Evolutionary conservation across 2,888 invertebrate genomes (phyloP).

Genomic region (Sphecodes monilicornis): DNA sequence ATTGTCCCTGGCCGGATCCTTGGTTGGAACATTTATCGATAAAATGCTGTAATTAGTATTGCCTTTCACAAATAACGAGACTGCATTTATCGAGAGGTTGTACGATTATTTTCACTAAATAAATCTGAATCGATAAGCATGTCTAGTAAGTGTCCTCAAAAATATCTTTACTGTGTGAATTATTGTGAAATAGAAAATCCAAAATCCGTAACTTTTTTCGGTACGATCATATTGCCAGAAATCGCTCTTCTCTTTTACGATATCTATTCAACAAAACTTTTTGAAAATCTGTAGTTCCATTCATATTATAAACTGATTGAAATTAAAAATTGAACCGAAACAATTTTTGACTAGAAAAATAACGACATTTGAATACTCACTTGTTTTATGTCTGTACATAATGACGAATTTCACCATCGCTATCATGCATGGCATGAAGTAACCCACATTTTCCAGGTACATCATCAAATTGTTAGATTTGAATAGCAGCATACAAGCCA

Average conservation of each 20-base stretch:
- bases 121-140: too few species aligned
- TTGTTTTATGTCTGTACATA: conserved; percentile 4
- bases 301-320: background rate
- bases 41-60: too few species aligned
- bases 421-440: background rate
- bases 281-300: too few species aligned
- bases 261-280: background rate
- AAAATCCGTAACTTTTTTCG: too few species aligned
- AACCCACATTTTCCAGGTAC: background rate
- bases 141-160: too few species aligned
- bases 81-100: too few species aligned
- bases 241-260: background rate
- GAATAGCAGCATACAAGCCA: background rate
- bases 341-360: background rate
- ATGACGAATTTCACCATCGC: background rate
- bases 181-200: too few species aligned
- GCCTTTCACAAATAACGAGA: too few species aligned
- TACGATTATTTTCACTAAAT: too few species aligned
- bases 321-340: background rate
- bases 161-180: too few species aligned
- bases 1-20: too few species aligned
- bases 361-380: background rate
- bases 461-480: background rate
- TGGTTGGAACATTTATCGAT: too few species aligned
- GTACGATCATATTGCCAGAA: background rate